Percentiles rank a stretch among this genome's conserved stretches.
Conservation (phyloP, 2,888 invertebrate genomes). For the Notocelia uddmanniana region DNA sequence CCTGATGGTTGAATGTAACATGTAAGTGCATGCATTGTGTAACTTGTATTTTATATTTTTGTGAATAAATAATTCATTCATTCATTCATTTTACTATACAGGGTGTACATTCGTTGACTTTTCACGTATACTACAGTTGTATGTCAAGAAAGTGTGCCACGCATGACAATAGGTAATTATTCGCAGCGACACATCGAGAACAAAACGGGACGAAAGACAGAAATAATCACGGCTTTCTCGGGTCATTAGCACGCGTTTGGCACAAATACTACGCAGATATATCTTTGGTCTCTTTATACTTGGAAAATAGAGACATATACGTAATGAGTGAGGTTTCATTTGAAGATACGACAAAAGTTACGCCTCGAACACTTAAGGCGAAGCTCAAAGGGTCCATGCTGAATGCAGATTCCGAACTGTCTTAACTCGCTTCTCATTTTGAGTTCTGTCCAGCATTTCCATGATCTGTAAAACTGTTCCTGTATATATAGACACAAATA, state of each 20-base stretch:
- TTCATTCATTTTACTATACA: background rate
- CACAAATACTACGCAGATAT: slow-evolving; percentile 13
- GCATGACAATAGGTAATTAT: slow-evolving; percentile 39
- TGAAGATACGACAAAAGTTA: background rate
- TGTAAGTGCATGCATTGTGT: no score
- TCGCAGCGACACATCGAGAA: slow-evolving; percentile 19
- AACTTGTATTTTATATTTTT: no score
- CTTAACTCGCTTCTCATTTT: no score
- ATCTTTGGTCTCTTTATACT: background rate
- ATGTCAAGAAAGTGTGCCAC: slow-evolving; percentile 27
- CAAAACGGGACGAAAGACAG: slow-evolving; percentile 20
- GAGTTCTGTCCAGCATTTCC: no score
- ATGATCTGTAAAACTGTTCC: no score
- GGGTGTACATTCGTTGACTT: background rate
- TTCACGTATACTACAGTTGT: background rate
- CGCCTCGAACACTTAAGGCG: no score
- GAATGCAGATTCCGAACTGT: background rate
- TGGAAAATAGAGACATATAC: background rate
- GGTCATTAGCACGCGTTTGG: slow-evolving; percentile 37
- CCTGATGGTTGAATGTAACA: no score
- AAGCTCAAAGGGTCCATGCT: background rate
- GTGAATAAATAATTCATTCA: no score
- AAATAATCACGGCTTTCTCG: slow-evolving; percentile 34
- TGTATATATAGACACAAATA: no score
- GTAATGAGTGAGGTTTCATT: background rate